These are phyloP conservation scores for Luscinia megarhynchos DNA, from an alignment of 2,797 vertebrate species.

Conservation along the genomic window DNA sequence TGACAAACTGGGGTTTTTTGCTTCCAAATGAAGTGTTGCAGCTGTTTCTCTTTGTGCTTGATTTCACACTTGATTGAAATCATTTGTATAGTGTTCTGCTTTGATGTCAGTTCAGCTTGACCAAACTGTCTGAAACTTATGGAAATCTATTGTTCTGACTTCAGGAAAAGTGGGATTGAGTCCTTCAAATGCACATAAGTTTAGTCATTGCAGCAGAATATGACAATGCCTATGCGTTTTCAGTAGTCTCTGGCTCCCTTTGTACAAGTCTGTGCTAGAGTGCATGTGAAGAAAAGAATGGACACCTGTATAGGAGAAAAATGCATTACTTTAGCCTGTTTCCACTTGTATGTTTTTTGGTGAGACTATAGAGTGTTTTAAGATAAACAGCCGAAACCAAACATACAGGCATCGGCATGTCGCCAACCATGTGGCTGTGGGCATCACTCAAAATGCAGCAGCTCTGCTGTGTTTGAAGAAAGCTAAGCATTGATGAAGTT, in stretches of 20 bases:
- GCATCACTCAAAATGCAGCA: conserved; percentile 26
- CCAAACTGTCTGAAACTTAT: background rate
- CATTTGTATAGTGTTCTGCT: background rate
- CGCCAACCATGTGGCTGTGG: background rate
- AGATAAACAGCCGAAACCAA: background rate
- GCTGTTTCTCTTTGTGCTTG: background rate
- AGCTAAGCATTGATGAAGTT: conserved; percentile 53
- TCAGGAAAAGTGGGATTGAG: background rate
- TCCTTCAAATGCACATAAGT: background rate
- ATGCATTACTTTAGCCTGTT: background rate
- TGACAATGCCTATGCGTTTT: background rate
- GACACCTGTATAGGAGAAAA: background rate
- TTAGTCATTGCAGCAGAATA: background rate
- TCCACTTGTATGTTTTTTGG: background rate
- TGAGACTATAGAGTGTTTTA: background rate
- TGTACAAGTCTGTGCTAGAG: background rate
- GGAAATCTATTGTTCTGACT: background rate
- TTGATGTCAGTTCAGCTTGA: background rate
- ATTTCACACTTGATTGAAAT: conserved; percentile 4
- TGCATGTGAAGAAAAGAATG: background rate
- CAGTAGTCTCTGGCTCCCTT: background rate
- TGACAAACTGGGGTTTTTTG: background rate
- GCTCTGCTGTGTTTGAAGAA: conserved; percentile 42
- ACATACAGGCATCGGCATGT: background rate
- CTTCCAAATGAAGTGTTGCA: background rate